Evolutionary conservation across 2,113 vertebrate species (phyloP), one percentile per base, ranked within the genome.

Genomic region (Columbina picui): DNA sequence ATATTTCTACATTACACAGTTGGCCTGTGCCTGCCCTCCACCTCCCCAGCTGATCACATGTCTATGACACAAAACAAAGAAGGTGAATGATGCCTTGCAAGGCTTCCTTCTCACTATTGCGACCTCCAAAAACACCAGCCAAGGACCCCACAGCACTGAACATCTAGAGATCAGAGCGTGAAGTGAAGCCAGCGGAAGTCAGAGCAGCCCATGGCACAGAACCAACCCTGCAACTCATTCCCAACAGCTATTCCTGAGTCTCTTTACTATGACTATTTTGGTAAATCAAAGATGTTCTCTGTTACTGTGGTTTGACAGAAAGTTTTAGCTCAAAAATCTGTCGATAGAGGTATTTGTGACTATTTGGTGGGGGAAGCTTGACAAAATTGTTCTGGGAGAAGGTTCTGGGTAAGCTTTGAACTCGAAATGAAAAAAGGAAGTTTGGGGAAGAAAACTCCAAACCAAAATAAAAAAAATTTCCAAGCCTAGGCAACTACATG

Each of bases 201-300:
- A 63, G 52, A 55, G 60, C 14, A 75, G 32, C 11, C 25, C 26
- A n/a, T 0, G 67, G 83, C 52, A 69, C 45, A 50, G 21, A 80
- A 55, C 18, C 41, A 88, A 76, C 7, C 55, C 47, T 30, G 29
- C 14, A 73, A 38, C 30, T 73, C 5, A 1, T 11, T 59, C 70
- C 34, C 77, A 78, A 43, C 41, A 63, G 60, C 49, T 87, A 39
- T 38, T 82, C 77, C 56, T 12, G 52, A 79, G 60, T 81, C 49
- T 94, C 88, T 90, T 85, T 60, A 64, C 55, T 8, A 34, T 14
- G n/a, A 77, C 67, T 93, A 39, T 89, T 95, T 78, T 47, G 74
- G 55, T 39, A 64, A 91, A 73, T 92, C 90, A 94, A 97, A 97
- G 94, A 93, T 75, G 36, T 67, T 88, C 93, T 97, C 96, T 97